Percentiles rank a stretch among this genome's conserved stretches.
These are phyloP conservation scores for Lasioglossum zephyrum DNA, from an alignment of 2,888 invertebrate species.

Conservation along the genomic window DNA sequence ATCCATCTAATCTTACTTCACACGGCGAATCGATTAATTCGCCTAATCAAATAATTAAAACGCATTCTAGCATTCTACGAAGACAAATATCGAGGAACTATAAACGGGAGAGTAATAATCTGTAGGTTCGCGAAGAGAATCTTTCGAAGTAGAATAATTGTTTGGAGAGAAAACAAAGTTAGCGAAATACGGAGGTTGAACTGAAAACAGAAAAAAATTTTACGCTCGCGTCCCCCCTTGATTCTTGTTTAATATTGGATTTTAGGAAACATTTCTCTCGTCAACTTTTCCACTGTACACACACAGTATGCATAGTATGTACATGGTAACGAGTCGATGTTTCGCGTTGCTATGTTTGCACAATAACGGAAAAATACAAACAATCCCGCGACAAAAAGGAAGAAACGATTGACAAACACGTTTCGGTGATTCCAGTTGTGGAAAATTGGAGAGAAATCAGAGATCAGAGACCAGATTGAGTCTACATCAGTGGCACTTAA, in stretches of 20 bases:
- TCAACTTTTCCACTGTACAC: not conserved
- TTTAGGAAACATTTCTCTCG: not conserved
- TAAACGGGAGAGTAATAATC: not conserved
- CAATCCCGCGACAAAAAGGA: too few species aligned
- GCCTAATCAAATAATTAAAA: not conserved
- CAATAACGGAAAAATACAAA: not conserved
- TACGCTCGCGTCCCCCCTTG: not conserved
- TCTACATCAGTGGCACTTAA: too few species aligned
- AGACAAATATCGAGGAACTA: not conserved
- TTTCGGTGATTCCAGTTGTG: not conserved
- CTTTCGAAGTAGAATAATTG: not conserved
- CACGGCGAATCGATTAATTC: too few species aligned
- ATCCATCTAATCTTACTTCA: too few species aligned
- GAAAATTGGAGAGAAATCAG: not conserved
- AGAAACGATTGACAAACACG: not conserved
- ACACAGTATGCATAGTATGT: too few species aligned
- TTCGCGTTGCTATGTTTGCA: not conserved
- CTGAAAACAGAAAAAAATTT: not conserved
- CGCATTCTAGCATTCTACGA: not conserved
- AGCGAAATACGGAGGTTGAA: not conserved
- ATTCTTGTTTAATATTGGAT: not conserved
- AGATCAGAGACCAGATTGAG: too few species aligned
- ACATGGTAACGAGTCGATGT: not conserved
- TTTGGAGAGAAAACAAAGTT: not conserved
- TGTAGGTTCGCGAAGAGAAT: not conserved